Percentiles rank a stretch among this genome's conserved stretches.
phyloP scores from a whole-genome alignment of 2,797 vertebrate genomes.

The Channallabes apus region DNA sequence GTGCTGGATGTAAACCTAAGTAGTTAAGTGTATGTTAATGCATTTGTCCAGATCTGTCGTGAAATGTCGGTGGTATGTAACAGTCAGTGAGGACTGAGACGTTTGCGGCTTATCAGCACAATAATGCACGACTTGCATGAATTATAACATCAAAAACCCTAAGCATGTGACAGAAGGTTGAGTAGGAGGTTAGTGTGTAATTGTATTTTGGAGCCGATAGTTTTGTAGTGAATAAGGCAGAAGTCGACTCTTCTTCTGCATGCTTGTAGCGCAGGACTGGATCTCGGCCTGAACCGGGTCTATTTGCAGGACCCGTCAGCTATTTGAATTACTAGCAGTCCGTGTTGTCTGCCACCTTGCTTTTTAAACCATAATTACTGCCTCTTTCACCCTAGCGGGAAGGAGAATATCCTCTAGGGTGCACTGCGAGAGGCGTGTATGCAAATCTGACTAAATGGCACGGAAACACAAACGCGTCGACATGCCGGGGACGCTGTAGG shows the following conservation, averaged over 20 bases:
- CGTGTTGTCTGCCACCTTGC: conserved; percentile 13
- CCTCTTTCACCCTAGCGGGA: neutral
- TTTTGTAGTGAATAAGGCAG: neutral
- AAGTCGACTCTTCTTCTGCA: neutral
- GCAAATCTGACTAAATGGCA: conserved; percentile 21
- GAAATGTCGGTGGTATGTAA: neutral
- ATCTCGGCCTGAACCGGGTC: neutral
- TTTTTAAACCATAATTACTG: conserved; percentile 21
- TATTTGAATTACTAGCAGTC: conserved; percentile 4
- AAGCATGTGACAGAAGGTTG: neutral
- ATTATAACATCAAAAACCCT: neutral
- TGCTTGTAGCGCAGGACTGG: neutral
- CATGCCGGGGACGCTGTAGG: neutral
- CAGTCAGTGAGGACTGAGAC: neutral
- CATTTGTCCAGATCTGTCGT: neutral
- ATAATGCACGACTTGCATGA: too few species aligned
- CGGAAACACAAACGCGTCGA: conserved; percentile 2
- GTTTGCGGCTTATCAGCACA: neutral
- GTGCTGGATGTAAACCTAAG: neutral
- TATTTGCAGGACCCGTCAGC: neutral
- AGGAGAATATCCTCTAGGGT: neutral
- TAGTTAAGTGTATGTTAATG: too few species aligned
- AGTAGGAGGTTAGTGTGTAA: neutral
- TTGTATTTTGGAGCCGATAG: neutral
- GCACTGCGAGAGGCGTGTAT: conserved; percentile 1